These are phyloP conservation scores for Pristionchus maxplancki DNA, from an alignment of 2,888 invertebrate genomes.

Conservation along the genomic window DNA sequence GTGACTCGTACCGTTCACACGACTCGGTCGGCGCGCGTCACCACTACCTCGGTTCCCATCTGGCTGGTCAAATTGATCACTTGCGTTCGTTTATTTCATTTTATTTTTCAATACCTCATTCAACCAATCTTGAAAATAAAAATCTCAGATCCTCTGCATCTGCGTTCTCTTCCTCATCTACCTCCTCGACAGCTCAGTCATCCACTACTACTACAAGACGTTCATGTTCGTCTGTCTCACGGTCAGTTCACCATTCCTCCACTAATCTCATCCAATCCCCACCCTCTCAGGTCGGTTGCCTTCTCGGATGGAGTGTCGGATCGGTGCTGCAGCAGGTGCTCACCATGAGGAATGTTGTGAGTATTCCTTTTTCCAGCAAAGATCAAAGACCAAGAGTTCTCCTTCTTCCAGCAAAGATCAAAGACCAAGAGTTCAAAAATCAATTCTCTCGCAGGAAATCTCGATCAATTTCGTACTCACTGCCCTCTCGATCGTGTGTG, in stretches of 20 bases:
- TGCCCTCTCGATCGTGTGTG: slow-evolving; percentile 30
- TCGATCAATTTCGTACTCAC: slow-evolving; percentile 51
- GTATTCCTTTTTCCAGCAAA: too few relatives aligned
- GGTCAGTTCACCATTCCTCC: background rate
- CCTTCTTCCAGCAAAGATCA: too few relatives aligned
- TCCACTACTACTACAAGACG: slow-evolving; percentile 50
- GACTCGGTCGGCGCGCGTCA: background rate
- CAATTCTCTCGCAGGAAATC: slow-evolving; percentile 44
- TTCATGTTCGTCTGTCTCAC: slow-evolving; percentile 53
- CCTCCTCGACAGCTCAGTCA: background rate
- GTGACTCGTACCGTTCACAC: slow-evolving; percentile 28
- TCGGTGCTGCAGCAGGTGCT: slow-evolving; percentile 54
- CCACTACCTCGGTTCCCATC: slow-evolving; percentile 50
- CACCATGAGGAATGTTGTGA: slow-evolving; percentile 52
- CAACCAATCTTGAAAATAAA: too few relatives aligned
- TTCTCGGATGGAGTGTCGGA: slow-evolving; percentile 54
- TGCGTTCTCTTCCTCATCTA: slow-evolving; percentile 45
- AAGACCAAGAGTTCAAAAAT: too few relatives aligned
- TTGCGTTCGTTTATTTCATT: slow-evolving; percentile 15
- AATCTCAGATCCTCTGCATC: slow-evolving; percentile 47
- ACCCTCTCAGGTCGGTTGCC: slow-evolving; percentile 31
- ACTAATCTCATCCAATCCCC: too few relatives aligned
- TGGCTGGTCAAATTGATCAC: slow-evolving; percentile 54
- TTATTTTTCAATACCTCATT: too few relatives aligned
- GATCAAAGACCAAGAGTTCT: too few relatives aligned